phyloP scores from a whole-genome alignment of 30 jellyfish, hydroid and myxozoan species.

The Haliclystus octoradiatus region DNA sequence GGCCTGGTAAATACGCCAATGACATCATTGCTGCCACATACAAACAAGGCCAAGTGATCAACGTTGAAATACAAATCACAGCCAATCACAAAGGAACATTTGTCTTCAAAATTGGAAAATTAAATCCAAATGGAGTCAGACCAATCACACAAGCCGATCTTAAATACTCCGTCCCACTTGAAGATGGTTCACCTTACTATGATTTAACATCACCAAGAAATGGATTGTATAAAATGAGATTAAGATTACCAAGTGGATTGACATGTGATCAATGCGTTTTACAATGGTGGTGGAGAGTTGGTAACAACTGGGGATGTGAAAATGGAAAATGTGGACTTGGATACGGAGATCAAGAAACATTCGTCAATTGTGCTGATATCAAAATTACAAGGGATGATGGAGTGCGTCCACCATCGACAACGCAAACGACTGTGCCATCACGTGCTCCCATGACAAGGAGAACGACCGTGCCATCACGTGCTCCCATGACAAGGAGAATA shows the following conservation, averaged over 20 bases:
- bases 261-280: conserved; percentile 31
- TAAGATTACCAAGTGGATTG: conserved; percentile 15
- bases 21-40: conserved; percentile 53
- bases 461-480: too few relatives aligned
- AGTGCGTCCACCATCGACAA: neutral
- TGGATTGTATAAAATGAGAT: conserved; percentile 13
- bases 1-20: conserved; percentile 51
- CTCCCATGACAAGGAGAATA: too few relatives aligned
- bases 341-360: conserved; percentile 30
- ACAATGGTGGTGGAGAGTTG: conserved; percentile 35
- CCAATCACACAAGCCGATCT: conserved; percentile 36
- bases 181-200: conserved; percentile 1
- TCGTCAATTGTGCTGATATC: conserved; percentile 47
- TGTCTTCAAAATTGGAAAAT: neutral
- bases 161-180: conserved; percentile 4
- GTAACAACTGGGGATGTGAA: conserved; percentile 47
- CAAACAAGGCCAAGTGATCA: conserved; percentile 60
- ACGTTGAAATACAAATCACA: conserved; percentile 49
- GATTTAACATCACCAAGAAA: conserved; percentile 8
- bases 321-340: conserved; percentile 26
- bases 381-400: neutral
- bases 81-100: conserved; percentile 61
- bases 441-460: too few relatives aligned
- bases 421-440: neutral
- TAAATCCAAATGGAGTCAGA: neutral